These are phyloP conservation scores for Zelleria hepariella DNA, from an alignment of 2,888 invertebrate genomes.

Conservation along the genomic window DNA sequence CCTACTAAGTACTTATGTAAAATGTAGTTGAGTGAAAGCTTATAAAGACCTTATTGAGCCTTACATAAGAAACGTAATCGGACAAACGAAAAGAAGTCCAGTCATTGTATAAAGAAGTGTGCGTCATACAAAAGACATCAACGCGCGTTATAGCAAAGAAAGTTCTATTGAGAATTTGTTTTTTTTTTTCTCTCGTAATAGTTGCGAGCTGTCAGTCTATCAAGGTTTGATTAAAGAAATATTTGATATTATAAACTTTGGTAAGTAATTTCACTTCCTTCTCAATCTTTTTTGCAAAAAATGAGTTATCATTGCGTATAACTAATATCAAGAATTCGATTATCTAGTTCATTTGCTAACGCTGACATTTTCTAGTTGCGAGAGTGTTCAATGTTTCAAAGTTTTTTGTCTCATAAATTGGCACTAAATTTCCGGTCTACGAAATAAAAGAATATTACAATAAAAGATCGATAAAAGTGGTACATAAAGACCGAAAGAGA, in stretches of 20 bases:
- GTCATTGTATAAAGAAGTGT: background rate
- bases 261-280: background rate
- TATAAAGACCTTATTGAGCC: background rate
- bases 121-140: constrained; percentile 6
- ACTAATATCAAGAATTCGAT: no score
- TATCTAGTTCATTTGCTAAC: no score
- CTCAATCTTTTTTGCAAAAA: background rate
- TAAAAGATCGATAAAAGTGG: background rate
- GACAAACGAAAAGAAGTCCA: background rate
- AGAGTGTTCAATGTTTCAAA: no score
- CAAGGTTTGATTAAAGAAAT: background rate
- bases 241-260: background rate
- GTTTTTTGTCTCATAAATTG: no score
- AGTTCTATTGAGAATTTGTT: background rate
- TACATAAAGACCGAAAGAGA: no score
- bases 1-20: background rate
- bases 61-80: background rate
- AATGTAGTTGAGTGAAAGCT: background rate
- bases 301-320: no score
- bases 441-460: background rate
- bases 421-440: background rate
- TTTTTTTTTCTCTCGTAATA: background rate
- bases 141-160: constrained; percentile 3
- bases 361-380: no score
- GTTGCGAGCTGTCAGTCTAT: background rate